Conservation (phyloP, 2,888 invertebrate genomes). For the Thereva unica region DNA sequence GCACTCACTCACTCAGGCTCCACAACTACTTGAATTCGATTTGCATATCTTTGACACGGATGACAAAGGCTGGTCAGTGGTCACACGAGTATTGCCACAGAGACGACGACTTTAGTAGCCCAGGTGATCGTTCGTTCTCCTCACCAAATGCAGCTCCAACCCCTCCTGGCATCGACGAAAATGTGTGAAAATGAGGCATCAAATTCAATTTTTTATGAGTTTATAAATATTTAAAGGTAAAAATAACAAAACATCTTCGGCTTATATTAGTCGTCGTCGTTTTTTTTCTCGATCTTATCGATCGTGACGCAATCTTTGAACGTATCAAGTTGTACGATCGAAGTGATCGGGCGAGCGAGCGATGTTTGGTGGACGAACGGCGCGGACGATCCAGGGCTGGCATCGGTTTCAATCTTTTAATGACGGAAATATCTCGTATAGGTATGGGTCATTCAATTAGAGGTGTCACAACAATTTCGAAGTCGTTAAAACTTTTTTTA, state of each 20-base stretch:
- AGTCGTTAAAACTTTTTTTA: constrained; percentile 15
- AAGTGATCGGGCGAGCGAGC: constrained; percentile 10
- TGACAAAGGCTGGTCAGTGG: constrained; percentile 32
- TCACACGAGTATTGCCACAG: constrained; percentile 26
- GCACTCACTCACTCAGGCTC: neutral
- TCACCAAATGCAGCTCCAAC: neutral
- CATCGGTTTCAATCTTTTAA: constrained; percentile 11
- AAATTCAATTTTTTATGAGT: constrained; percentile 34
- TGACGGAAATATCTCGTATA: constrained; percentile 22
- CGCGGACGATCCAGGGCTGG: neutral
- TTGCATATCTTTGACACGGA: constrained; percentile 36
- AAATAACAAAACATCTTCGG: constrained; percentile 25
- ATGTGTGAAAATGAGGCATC: constrained; percentile 32
- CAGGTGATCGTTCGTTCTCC: constrained; percentile 29
- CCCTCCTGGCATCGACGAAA: neutral
- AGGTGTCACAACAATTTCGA: constrained; percentile 28
- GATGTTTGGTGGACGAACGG: neutral
- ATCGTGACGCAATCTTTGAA: constrained; percentile 20
- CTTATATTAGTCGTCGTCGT: neutral
- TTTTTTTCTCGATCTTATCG: constrained; percentile 8
- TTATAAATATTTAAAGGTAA: constrained; percentile 34
- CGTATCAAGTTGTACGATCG: constrained; percentile 16
- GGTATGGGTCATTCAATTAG: constrained; percentile 30
- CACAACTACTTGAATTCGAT: constrained; percentile 20
- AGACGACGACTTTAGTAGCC: constrained; percentile 3